These are phyloP conservation scores for Serranus cabrilla DNA, from an alignment of 2,797 vertebrate genomes.

Conservation along the genomic window DNA sequence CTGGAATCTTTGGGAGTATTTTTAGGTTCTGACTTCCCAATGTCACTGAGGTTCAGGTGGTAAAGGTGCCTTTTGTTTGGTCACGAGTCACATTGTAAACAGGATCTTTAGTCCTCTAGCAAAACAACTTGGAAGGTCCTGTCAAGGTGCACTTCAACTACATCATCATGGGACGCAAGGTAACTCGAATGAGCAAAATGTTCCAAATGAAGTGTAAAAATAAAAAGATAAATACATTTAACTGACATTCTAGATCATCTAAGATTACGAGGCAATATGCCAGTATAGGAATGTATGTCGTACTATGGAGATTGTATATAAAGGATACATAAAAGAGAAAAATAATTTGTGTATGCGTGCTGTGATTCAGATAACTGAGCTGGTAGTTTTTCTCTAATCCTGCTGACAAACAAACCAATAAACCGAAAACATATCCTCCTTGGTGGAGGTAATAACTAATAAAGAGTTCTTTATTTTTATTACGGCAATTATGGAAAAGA, in stretches of 20 bases:
- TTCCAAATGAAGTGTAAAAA: background rate
- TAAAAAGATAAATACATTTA: no score
- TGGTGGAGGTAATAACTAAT: no score
- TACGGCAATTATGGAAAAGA: background rate
- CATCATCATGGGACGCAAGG: background rate
- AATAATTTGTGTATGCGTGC: no score
- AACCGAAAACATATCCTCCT: no score
- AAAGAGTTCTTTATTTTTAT: background rate
- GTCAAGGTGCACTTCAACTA: background rate
- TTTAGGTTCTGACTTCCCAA: slow-evolving; percentile 66
- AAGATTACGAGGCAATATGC: background rate
- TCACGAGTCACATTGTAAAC: slow-evolving; percentile 48
- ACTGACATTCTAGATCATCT: background rate
- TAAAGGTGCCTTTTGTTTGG: slow-evolving; percentile 59
- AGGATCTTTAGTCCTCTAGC: slow-evolving; percentile 17
- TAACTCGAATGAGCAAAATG: slow-evolving; percentile 1
- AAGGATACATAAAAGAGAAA: background rate
- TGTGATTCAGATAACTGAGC: no score
- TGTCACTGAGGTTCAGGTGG: slow-evolving; percentile 59
- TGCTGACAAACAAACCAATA: no score
- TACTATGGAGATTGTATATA: background rate
- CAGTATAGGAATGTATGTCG: background rate
- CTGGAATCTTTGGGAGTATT: slow-evolving; percentile 74
- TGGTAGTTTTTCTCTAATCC: no score
- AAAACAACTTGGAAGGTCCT: slow-evolving; percentile 1